Evolutionary conservation across 2,888 invertebrate species (phyloP).

Genomic region (Taenaris catops): DNA sequence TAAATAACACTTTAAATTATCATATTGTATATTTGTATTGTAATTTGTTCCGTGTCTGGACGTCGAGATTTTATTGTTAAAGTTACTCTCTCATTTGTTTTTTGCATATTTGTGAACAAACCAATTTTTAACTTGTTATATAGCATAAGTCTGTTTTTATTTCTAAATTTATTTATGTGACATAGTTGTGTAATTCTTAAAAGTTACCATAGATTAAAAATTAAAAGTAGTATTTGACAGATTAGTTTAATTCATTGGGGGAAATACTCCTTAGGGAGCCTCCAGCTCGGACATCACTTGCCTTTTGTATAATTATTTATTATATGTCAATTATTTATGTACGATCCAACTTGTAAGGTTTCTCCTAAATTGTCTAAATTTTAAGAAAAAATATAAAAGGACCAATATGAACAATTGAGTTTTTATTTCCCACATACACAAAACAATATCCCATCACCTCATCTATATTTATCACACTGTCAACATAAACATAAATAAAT

Average conservation of each 20-base stretch:
- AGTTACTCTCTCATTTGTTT: constrained; percentile 29
- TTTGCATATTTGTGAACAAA: constrained; percentile 28
- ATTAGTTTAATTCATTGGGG: constrained; percentile 23
- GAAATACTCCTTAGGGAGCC: constrained; percentile 21
- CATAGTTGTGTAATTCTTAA: constrained; percentile 55
- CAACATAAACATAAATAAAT: constrained; percentile 12
- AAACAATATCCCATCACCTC: constrained; percentile 24
- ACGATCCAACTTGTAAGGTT: constrained; percentile 41
- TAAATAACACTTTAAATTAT: too few relatives aligned
- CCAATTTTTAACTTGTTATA: constrained; percentile 36
- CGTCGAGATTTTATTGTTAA: constrained; percentile 33
- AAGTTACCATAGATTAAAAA: constrained; percentile 73
- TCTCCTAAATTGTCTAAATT: constrained; percentile 59
- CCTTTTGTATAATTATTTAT: constrained; percentile 63
- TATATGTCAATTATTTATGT: constrained; percentile 58
- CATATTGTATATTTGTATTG: too few relatives aligned
- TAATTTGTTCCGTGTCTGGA: background rate
- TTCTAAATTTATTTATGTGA: constrained; percentile 69
- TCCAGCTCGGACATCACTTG: constrained; percentile 44
- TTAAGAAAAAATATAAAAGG: constrained; percentile 65
- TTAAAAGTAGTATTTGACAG: constrained; percentile 28
- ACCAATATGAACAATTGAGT: constrained; percentile 45
- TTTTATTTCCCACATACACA: constrained; percentile 27
- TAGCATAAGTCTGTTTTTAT: constrained; percentile 52
- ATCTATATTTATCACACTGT: constrained; percentile 23